These are phyloP conservation scores for Bos indicus DNA, from an alignment of 2,113 vertebrate species.

Conservation along the genomic window DNA sequence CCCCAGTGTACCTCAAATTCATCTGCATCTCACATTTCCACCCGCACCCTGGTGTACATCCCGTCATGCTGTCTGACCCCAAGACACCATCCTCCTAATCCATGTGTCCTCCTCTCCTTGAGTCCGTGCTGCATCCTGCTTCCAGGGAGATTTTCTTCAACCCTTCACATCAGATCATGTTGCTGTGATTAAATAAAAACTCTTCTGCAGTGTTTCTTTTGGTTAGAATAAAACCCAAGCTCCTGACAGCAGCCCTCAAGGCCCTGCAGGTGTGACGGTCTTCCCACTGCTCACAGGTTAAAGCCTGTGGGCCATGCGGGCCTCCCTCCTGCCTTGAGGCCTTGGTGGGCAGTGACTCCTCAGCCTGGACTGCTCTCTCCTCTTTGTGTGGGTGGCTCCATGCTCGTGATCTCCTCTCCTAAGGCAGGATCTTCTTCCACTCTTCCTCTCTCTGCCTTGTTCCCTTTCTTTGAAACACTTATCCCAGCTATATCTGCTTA, in stretches of 20 bases:
- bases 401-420: rapidly evolving
- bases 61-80: rapidly evolving
- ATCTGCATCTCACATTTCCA: neutral
- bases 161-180: neutral
- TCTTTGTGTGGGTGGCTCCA: neutral
- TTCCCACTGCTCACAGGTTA: neutral
- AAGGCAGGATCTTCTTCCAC: neutral
- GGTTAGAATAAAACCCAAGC: neutral
- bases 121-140: neutral
- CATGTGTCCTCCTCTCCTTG: neutral
- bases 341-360: neutral
- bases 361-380: neutral
- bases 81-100: rapidly evolving
- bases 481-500: neutral
- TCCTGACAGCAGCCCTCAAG: neutral
- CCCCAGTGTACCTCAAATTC: neutral
- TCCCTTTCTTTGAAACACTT: neutral
- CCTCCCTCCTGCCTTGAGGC: neutral
- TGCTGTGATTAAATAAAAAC: neutral
- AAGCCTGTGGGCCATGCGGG: rapidly evolving
- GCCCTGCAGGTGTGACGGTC: neutral
- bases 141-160: neutral
- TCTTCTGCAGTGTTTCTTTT: neutral
- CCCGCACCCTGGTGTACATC: neutral
- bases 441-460: neutral